Base-by-base conservation (phyloP, 2,113 vertebrate genomes). In the Murina feae region DNA sequence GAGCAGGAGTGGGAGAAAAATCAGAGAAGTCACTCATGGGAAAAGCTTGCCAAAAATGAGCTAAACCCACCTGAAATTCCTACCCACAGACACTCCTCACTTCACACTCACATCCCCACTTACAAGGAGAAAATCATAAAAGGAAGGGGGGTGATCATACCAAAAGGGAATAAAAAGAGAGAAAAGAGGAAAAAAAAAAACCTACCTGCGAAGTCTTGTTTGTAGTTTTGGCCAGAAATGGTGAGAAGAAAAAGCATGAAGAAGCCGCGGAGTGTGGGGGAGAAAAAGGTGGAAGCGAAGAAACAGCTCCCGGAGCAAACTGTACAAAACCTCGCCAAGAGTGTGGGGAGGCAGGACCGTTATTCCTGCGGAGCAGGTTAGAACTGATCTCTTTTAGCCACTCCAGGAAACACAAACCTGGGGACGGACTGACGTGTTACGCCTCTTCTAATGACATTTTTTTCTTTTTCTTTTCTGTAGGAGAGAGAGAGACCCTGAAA, bases 391-490 rank as follows among this genome's bases (percentile, higher is more conserved):
- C 99, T 99, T 99, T 99, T 99, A 99, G 99, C 99, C 99, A 99
- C 99, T 99, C 99, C 99, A 99, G 99, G 99, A 99, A 99, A 99
- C 98, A 98, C 99, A 99, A 99, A 99, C 99, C 99, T 99, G 99
- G 99, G 99, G 99, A 99, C 99, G 99, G 99, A 99, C 99, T 99
- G 99, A 99, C 99, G 99, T 99, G 99, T 99, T 99, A 99, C 99
- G 99, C 99, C 99, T 99, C 99, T 99, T 99, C 99, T 99, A 99
- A 99, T 99, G 99, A 99, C 99, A 99, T 99, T 99, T 99, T 99
- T 99, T 99, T 99, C 99, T 99, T 99, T 99, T 99, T 99, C 99
- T 99, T 98, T 98, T 98, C 99, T 98, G 98, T 99, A 98, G 98
- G 98, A 98, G 98, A 98, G 98, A 98, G 99, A 99, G 99, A 99